phyloP scores from a whole-genome alignment of 2,113 vertebrate genomes.

The Oxygymnocypris stewartii region DNA sequence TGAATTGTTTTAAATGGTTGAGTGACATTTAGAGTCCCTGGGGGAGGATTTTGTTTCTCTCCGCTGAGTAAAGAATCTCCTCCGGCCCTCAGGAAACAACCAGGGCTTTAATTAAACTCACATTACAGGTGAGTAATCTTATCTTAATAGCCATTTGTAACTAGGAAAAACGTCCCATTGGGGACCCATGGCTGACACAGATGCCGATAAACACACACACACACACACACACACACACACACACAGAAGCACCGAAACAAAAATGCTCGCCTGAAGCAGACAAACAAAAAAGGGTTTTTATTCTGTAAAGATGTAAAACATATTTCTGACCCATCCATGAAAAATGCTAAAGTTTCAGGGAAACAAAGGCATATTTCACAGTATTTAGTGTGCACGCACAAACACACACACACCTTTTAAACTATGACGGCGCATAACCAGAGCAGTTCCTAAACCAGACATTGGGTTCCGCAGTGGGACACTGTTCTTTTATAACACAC shows the following conservation, averaged over 20 bases:
- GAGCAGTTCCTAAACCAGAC: slow-evolving; percentile 26
- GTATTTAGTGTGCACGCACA: neutral
- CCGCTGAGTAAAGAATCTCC: neutral
- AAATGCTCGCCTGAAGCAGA: neutral
- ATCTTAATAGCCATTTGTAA: slow-evolving; percentile 48
- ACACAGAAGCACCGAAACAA: slow-evolving; percentile 27
- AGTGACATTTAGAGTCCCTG: slow-evolving; percentile 24
- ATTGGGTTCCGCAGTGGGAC: slow-evolving; percentile 15
- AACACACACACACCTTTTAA: neutral
- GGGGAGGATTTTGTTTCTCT: neutral
- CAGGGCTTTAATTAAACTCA: slow-evolving; percentile 46
- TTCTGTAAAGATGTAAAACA: neutral
- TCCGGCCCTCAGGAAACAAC: slow-evolving; percentile 25
- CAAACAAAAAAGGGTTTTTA: neutral
- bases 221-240: slow-evolving; percentile 2
- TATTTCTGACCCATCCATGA: neutral
- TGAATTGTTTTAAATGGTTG: slow-evolving; percentile 20
- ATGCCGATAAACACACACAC: neutral
- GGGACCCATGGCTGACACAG: neutral
- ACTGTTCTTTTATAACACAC: slow-evolving; percentile 30
- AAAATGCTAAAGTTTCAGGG: neutral
- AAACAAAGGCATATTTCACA: neutral
- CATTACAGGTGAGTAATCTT: slow-evolving; percentile 46
- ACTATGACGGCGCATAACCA: slow-evolving; percentile 12
- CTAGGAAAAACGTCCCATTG: slow-evolving; percentile 31